Evolutionary conservation across 2,113 vertebrate species (phyloP).

Genomic region (Tautogolabrus adspersus): DNA sequence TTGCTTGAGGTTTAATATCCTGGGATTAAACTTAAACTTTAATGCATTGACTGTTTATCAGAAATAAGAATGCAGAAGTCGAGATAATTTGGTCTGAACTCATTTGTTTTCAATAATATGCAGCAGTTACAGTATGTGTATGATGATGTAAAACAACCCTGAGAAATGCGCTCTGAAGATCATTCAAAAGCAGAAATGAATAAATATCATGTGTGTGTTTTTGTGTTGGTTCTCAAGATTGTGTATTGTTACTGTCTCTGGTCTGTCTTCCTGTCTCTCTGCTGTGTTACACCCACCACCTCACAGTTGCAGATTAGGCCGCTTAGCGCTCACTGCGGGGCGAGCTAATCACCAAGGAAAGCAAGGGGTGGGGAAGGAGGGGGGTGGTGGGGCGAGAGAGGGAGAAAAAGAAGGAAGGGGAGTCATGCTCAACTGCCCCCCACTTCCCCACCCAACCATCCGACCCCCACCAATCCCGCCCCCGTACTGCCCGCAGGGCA

Average conservation of each 20-base stretch:
- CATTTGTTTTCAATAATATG: too few relatives aligned
- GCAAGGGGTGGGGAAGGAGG: conserved; percentile 28
- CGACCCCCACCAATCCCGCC: conserved; percentile 68
- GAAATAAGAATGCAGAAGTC: neutral
- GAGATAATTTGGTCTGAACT: too few relatives aligned
- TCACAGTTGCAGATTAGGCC: conserved; percentile 75
- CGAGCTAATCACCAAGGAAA: conserved; percentile 79
- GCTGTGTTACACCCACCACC: conserved; percentile 55
- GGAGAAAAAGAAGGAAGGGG: conserved; percentile 9
- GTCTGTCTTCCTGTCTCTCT: conserved; percentile 36
- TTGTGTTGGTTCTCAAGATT: conserved; percentile 15
- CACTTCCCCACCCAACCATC: conserved; percentile 42
- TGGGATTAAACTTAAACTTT: too few relatives aligned
- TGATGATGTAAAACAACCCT: conserved; percentile 24
- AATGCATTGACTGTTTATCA: neutral
- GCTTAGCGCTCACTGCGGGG: conserved; percentile 78
- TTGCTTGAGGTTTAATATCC: too few relatives aligned
- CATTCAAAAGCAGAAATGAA: conserved; percentile 10
- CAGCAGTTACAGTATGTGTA: too few relatives aligned
- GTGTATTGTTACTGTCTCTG: conserved; percentile 29
- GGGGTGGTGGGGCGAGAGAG: neutral
- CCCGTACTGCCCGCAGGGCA: conserved; percentile 76
- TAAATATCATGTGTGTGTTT: conserved; percentile 29
- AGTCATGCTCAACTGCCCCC: conserved; percentile 48
- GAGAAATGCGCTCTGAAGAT: conserved; percentile 14